Percentiles rank a stretch among this genome's conserved stretches.
Conservation (phyloP, 2,113 vertebrate species). For the Litocranius walleri region DNA sequence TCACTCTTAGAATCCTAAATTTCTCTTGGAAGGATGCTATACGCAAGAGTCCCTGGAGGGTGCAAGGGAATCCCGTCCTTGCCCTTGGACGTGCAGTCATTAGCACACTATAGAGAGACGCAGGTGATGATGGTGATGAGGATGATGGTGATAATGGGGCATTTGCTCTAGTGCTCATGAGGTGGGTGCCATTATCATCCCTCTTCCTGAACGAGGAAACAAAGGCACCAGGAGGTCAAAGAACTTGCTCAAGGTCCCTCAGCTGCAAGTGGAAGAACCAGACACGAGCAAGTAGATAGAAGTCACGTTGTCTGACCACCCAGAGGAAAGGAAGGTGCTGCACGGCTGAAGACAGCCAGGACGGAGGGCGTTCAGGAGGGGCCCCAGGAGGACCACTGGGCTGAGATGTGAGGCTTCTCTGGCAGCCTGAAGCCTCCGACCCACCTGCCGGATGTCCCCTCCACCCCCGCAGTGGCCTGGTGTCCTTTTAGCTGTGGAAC, state of each 20-base stretch:
- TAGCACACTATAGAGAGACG: background rate
- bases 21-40: background rate
- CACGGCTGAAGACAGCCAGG: background rate
- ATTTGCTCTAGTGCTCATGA: background rate
- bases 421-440: background rate
- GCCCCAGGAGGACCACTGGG: rapidly evolving
- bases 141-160: background rate
- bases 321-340: background rate
- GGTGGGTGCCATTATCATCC: background rate
- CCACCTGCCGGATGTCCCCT: background rate
- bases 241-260: background rate
- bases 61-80: rapidly evolving
- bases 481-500: too few relatives aligned
- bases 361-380: background rate
- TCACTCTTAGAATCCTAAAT: background rate
- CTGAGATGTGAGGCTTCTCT: background rate
- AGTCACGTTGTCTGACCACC: background rate
- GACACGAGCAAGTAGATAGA: background rate
- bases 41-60: background rate
- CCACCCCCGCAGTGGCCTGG: background rate
- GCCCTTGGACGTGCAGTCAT: rapidly evolving
- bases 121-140: background rate
- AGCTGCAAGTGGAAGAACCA: background rate
- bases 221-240: background rate
- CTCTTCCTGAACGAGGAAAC: background rate